Base-by-base conservation (phyloP, 2,888 invertebrate species). In the Hydraecia micacea region DNA sequence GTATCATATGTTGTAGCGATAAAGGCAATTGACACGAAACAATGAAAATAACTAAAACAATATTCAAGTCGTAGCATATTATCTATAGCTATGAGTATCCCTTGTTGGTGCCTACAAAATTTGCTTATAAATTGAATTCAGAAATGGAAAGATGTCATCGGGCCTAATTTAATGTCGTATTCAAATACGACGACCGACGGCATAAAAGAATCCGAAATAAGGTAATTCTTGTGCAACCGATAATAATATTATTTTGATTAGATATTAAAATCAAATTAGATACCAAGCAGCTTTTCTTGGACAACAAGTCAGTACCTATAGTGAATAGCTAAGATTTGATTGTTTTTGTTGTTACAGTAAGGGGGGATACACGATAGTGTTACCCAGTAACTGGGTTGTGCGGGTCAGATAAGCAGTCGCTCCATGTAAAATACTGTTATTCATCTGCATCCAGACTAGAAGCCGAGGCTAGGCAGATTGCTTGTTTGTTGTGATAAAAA, bases 41-140 rank as follows among this genome's bases (percentile, higher is more conserved):
- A 76, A 77, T 60, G 62, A 66, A 79, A 75, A 80, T 68, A 80
- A 70, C 39, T 86, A 62, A 70, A 73, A 79, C 68, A 75, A 69
- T 49, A 49, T 63, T 71, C 58, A 39, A 72, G 71, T 62, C n/a
- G 58, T 55, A 60, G 49, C 32, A 68, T 77, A 67, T 83, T 42
- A 42, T 42, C 36, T 18, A 52, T 36, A 39, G 46, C 52, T 49
- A 65, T 52, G 66, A 72, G 42, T 49, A 67, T 71, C 69, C 63
- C 60, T 69, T 83, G 81, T 83, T 79, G 71, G 76, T 76, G 75
- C 77, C 81, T 84, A 84, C 83, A 81, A 90, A 91, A 93, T 92
- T 92, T 92, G 90, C 91, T 91, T 92, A 90, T 88, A 92, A 91
- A 93, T 93, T 90, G 91, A 89, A 86, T 93, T 91, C 87, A 80